Base-by-base conservation (phyloP, 2,888 invertebrate genomes). In the Drosophila antonietae region DNA sequence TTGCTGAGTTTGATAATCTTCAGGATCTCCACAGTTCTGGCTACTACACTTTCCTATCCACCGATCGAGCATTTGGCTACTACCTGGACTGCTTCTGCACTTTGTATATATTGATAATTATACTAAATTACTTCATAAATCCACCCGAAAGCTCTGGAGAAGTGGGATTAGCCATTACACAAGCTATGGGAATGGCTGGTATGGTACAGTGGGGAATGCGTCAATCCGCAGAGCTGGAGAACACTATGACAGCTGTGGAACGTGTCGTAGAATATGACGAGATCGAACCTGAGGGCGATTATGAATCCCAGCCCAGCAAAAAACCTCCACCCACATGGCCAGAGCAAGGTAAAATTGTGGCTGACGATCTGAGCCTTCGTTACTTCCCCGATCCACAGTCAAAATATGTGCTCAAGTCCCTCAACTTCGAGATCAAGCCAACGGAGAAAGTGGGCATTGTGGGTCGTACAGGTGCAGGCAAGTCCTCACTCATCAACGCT, bases 41-140 rank as follows among this genome's bases (percentile, higher is more conserved):
- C 2, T 99, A 97, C 96, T 98, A 96, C 91, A 94, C 97, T 77
- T 98, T 98, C 91, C 95, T 99, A 49, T 95, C 97, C 0, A 96
- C 97, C 4, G 97, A 97, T 31, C 95, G 98, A 64, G 98, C 99
- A 78, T 98, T 99, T 90, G 98, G 98, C 0, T 97, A 98, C 90
- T 97, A 97, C 95, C 93, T 99, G 84, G 99, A 99, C 92, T 94
- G 97, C 78, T 95, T 98, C 63, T 98, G 98, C 90, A 95, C 97
- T 0, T 77, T 96, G 6, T 99, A 98, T 93, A 97, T 98, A 70
- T 95, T 95, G 0, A 92, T 96, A 53, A 98, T 98, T 0, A 97
- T 98, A 0, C 93, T 97, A 82, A 97, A 97, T 86, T 97, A 98
- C 92, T 95, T 98, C 56, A 92, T 97, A 0, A 93, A 96, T 55